These are phyloP conservation scores for Guaruba guarouba DNA, from an alignment of 2,113 vertebrate species.

Conservation along the genomic window DNA sequence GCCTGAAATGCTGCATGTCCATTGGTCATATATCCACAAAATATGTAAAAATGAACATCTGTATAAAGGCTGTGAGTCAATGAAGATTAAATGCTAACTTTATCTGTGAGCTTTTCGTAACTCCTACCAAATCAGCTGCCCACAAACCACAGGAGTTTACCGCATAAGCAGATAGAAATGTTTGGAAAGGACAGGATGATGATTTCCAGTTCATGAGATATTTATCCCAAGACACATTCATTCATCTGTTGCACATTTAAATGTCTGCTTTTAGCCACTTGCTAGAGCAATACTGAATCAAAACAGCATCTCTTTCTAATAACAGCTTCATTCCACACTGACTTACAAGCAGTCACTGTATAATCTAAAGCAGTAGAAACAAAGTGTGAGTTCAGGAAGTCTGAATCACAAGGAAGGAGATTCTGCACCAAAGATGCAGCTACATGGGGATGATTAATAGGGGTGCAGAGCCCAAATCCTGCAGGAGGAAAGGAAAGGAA, in stretches of 20 bases:
- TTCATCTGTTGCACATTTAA: constrained; percentile 64
- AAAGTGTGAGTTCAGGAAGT: constrained; percentile 44
- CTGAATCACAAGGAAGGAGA: neutral
- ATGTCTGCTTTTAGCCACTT: constrained; percentile 52
- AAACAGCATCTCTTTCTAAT: constrained; percentile 59
- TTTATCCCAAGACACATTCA: constrained; percentile 59
- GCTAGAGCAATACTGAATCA: constrained; percentile 23
- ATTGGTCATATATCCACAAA: neutral
- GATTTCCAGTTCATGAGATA: constrained; percentile 55
- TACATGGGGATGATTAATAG: neutral
- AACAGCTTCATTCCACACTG: constrained; percentile 13
- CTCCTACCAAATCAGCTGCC: constrained; percentile 51
- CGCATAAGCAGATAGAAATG: constrained; percentile 59
- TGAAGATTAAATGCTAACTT: constrained; percentile 47
- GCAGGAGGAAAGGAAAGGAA: neutral
- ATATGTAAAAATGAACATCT: neutral
- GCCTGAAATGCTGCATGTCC: neutral
- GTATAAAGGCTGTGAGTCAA: neutral
- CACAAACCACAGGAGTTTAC: constrained; percentile 58
- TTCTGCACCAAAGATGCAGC: neutral
- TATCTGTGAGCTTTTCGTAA: neutral
- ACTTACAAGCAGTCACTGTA: constrained; percentile 5
- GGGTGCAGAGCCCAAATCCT: neutral
- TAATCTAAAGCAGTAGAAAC: constrained; percentile 63
- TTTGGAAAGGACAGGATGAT: constrained; percentile 49